phyloP scores from a whole-genome alignment of 2,888 invertebrate genomes.

The Cataglyphis altisquamis region DNA sequence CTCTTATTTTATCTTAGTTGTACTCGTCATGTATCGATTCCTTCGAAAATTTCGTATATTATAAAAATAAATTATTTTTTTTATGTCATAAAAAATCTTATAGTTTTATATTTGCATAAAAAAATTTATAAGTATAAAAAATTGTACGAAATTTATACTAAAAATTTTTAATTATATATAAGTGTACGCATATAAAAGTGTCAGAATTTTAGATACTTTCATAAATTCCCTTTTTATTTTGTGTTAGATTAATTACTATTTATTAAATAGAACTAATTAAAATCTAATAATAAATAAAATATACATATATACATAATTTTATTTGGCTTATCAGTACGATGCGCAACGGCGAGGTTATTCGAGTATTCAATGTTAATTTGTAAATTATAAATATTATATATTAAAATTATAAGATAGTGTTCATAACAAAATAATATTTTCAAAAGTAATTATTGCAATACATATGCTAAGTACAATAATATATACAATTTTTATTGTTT shows the following conservation, averaged over 20 bases:
- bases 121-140: no score
- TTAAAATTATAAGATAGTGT: neutral
- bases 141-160: no score
- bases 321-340: neutral
- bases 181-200: no score
- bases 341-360: neutral
- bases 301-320: neutral
- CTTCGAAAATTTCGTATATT: neutral
- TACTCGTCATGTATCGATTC: constrained; percentile 2
- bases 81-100: neutral
- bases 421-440: neutral
- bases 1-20: constrained; percentile 24
- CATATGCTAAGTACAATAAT: neutral
- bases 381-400: neutral
- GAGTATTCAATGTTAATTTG: neutral
- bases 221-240: no score
- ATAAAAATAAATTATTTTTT: neutral
- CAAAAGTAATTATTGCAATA: neutral
- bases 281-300: no score
- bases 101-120: neutral
- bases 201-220: no score
- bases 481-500: neutral
- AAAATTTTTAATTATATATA: no score
- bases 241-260: no score
- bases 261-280: no score